Evolutionary conservation across 2,797 vertebrate species (phyloP).

Genomic region (Yasuhikotakia modesta): DNA sequence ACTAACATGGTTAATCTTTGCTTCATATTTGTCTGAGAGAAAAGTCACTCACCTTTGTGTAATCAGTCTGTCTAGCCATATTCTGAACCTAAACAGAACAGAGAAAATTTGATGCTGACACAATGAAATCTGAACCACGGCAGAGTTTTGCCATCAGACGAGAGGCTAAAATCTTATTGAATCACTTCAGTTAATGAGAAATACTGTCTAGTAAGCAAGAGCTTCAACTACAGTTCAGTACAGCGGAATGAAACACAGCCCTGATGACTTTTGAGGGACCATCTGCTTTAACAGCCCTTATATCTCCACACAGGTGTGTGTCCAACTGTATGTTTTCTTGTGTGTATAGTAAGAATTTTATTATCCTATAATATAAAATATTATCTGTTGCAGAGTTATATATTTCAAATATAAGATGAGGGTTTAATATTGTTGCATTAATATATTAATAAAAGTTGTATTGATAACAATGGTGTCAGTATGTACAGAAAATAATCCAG

Average conservation of each 20-base stretch:
- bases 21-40: too few species aligned
- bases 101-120: conserved; percentile 52
- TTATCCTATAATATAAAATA: too few species aligned
- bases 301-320: background rate
- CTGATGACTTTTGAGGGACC: background rate
- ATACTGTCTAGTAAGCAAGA: conserved; percentile 21
- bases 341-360: too few species aligned
- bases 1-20: background rate
- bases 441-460: too few species aligned
- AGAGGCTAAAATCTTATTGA: conserved; percentile 23
- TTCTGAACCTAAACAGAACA: conserved; percentile 80
- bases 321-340: too few species aligned
- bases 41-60: conserved; percentile 84
- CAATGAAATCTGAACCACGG: conserved; percentile 23
- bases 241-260: background rate
- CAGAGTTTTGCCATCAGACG: conserved; percentile 9
- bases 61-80: conserved; percentile 81
- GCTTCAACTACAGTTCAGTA: conserved; percentile 4
- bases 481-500: too few species aligned
- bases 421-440: too few species aligned
- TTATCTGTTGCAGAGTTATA: too few species aligned
- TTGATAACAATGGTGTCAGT: too few species aligned
- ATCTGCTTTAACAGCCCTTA: background rate
- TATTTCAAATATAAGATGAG: too few species aligned
- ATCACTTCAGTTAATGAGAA: conserved; percentile 27